These are phyloP conservation scores for Autographa pulchrina DNA, from an alignment of 2,888 invertebrate species.

Conservation along the genomic window DNA sequence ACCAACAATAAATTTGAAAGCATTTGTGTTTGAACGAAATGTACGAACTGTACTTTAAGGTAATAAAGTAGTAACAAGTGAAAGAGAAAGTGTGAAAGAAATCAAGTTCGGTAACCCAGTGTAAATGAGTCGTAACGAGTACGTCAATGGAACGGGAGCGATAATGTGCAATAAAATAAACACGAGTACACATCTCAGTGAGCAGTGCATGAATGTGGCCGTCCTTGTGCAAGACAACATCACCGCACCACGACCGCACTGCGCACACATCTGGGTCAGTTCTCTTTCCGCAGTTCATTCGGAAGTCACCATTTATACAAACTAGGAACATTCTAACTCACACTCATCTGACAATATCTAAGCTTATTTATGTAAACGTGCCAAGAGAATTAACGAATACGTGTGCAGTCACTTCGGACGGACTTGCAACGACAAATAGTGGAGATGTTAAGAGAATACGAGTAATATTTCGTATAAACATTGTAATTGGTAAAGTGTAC, in stretches of 20 bases:
- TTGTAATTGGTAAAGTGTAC: conserved; percentile 26
- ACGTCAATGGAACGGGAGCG: conserved; percentile 27
- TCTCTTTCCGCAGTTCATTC: conserved; percentile 70
- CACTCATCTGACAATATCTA: conserved; percentile 57
- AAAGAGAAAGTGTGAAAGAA: conserved; percentile 47
- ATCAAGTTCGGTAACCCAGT: conserved; percentile 36
- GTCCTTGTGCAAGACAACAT: conserved; percentile 80
- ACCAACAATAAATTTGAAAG: neutral
- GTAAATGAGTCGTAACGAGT: conserved; percentile 43
- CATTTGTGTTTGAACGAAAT: neutral
- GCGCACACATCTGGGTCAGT: conserved; percentile 72
- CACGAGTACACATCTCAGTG: conserved; percentile 64
- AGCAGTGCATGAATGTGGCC: conserved; percentile 78
- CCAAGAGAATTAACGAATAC: conserved; percentile 45
- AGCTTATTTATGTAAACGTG: conserved; percentile 58
- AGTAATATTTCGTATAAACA: conserved; percentile 25
- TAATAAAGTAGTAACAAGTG: conserved; percentile 23
- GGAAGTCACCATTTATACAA: conserved; percentile 66
- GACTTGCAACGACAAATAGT: conserved; percentile 28
- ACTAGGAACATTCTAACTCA: conserved; percentile 62
- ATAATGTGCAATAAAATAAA: conserved; percentile 72
- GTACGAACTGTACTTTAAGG: conserved; percentile 20
- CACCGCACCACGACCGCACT: conserved; percentile 64
- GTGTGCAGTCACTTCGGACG: conserved; percentile 31
- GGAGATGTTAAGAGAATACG: conserved; percentile 25